phyloP scores from a whole-genome alignment of 37 sponge, comb jelly and placozoan species.

The Lycopodina hypogea region DNA sequence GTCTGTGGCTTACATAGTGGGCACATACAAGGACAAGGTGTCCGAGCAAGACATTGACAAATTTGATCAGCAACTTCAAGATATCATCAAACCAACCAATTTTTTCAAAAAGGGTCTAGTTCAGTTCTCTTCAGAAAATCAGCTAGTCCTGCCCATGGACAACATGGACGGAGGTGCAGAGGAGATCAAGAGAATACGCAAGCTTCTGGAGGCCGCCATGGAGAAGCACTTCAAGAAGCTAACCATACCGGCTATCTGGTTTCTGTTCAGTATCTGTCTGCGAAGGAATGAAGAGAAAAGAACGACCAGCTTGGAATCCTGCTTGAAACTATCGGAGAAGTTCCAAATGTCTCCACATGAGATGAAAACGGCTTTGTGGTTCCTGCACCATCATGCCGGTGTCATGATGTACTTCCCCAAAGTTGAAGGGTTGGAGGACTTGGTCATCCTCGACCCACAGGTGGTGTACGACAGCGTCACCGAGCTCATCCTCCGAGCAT shows the following conservation, averaged over 20 bases:
- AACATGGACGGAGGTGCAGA: no score
- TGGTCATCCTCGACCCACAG: conserved; percentile 19
- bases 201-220: no score
- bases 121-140: no score
- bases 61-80: no score
- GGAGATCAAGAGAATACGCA: no score
- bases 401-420: conserved; percentile 15
- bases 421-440: neutral
- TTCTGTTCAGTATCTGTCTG: conserved; percentile 8
- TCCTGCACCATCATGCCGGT: conserved; percentile 19
- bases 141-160: no score
- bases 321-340: neutral
- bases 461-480: conserved; percentile 10
- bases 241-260: neutral
- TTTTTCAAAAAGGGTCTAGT: no score
- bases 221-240: conserved; percentile 2
- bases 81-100: no score
- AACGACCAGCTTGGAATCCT: neutral
- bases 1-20: no score
- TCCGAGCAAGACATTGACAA: no score
- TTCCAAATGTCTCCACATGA: neutral
- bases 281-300: neutral
- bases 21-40: no score
- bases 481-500: conserved; percentile 3
- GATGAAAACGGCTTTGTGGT: conserved; percentile 3